Percentiles rank a stretch among this genome's conserved stretches.
phyloP scores from a whole-genome alignment of 2,797 vertebrate species.

The Helarctos malayanus region DNA sequence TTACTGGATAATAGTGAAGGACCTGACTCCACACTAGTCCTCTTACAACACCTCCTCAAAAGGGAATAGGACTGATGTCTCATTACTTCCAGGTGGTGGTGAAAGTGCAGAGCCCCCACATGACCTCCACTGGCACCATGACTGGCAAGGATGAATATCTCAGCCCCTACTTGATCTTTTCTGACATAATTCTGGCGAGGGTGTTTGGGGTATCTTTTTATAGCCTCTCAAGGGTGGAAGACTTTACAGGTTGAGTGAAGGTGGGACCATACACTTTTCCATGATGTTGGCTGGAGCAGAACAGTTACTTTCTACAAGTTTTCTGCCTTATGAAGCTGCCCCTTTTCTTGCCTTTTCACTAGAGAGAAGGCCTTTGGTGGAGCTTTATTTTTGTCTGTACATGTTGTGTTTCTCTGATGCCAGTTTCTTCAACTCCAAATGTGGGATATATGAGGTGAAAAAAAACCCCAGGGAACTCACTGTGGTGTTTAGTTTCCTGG shows the following conservation, averaged over 20 bases:
- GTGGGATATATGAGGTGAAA: background rate
- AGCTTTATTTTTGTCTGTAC: background rate
- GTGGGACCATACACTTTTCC: background rate
- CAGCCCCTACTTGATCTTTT: background rate
- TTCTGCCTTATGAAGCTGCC: background rate
- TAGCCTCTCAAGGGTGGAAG: fast-evolving
- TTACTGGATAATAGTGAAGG: background rate
- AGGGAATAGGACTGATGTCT: fast-evolving
- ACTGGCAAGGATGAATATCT: too few species aligned
- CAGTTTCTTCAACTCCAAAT: background rate
- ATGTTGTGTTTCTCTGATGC: background rate
- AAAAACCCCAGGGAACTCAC: background rate
- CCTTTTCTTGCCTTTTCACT: background rate
- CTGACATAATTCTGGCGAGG: background rate
- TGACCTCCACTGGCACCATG: background rate
- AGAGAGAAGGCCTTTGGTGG: background rate
- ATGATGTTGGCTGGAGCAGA: background rate
- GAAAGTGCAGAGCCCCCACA: background rate
- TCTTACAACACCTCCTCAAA: background rate
- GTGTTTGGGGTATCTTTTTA: background rate
- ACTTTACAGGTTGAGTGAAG: too few species aligned
- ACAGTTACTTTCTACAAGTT: background rate
- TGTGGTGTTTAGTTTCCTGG: background rate
- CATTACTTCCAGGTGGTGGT: background rate
- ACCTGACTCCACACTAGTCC: background rate